phyloP scores from a whole-genome alignment of 2,797 vertebrate genomes.

The Lutjanus argentimaculatus region DNA sequence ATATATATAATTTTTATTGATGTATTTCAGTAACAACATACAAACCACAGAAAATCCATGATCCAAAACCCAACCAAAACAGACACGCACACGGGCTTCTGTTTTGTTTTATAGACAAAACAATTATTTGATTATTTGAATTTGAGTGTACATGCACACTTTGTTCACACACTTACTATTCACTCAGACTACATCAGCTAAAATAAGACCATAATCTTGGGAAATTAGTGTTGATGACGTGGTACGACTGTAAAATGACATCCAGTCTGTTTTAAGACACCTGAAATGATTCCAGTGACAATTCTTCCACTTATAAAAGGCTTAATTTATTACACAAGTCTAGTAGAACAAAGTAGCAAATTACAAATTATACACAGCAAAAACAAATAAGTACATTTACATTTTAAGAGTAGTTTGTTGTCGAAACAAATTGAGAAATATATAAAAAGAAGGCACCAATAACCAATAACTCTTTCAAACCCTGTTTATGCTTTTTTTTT shows the following conservation, averaged over 20 bases:
- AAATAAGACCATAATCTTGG: too few relatives aligned
- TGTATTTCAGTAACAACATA: too few relatives aligned
- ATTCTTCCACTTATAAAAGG: conserved; percentile 66
- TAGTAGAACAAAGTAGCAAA: conserved; percentile 65
- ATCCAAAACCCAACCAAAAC: too few relatives aligned
- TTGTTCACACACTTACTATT: too few relatives aligned
- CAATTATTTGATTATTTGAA: too few relatives aligned
- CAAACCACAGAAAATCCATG: too few relatives aligned
- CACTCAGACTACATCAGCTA: too few relatives aligned
- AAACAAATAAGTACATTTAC: conserved; percentile 61
- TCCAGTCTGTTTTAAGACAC: background rate
- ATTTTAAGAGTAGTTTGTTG: conserved; percentile 43
- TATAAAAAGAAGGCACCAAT: conserved; percentile 50
- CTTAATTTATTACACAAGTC: conserved; percentile 76
- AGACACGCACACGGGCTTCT: too few relatives aligned
- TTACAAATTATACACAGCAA: conserved; percentile 65
- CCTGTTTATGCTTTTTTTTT: background rate
- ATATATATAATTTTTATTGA: too few relatives aligned
- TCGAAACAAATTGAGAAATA: conserved; percentile 19
- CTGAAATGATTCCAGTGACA: conserved; percentile 25
- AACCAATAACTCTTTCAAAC: conserved; percentile 41
- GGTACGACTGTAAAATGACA: background rate
- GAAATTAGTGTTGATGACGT: background rate
- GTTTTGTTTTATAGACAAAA: background rate
- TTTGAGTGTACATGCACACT: background rate